A percentile compares a stretch with the other conserved stretches of the same genome.
Evolutionary conservation across 2,888 invertebrate species (phyloP).

Genomic region (Brenthis ino): DNA sequence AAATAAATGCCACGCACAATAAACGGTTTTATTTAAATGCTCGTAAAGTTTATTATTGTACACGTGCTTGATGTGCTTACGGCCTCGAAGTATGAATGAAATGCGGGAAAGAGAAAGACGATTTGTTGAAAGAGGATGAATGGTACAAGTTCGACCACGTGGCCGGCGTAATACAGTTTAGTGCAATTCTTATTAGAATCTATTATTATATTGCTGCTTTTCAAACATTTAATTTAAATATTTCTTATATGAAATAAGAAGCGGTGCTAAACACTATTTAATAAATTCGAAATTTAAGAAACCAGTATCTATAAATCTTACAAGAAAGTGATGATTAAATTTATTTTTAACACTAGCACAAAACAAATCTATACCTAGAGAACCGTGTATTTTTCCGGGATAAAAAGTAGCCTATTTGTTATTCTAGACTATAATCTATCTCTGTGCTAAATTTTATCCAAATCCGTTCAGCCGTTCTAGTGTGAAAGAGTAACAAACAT

Average conservation of each 20-base stretch:
- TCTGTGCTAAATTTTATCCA: no score
- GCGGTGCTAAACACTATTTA: background rate
- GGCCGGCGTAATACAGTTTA: slow-evolving; percentile 67
- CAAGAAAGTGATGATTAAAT: no score
- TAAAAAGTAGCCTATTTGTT: no score
- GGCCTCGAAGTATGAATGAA: slow-evolving; percentile 75
- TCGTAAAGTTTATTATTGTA: slow-evolving; percentile 78
- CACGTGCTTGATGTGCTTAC: slow-evolving; percentile 72
- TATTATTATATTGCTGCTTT: slow-evolving; percentile 31
- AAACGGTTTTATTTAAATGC: slow-evolving; percentile 76
- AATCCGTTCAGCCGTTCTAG: no score
- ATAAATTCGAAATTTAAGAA: no score
- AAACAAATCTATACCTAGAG: no score
- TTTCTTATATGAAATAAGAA: slow-evolving; percentile 30
- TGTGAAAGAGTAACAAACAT: no score
- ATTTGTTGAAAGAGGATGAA: slow-evolving; percentile 57
- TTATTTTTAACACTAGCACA: no score
- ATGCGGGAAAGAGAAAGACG: slow-evolving; percentile 61
- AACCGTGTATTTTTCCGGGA: no score
- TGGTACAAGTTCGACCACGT: slow-evolving; percentile 73
- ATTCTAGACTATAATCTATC: no score
- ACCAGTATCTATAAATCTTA: no score
- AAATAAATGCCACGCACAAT: slow-evolving; percentile 76
- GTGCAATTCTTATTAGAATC: slow-evolving; percentile 62
- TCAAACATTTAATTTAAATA: slow-evolving; percentile 2